phyloP scores from a whole-genome alignment of 1,140 invertebrate species.

The Brachionus calyciflorus region DNA sequence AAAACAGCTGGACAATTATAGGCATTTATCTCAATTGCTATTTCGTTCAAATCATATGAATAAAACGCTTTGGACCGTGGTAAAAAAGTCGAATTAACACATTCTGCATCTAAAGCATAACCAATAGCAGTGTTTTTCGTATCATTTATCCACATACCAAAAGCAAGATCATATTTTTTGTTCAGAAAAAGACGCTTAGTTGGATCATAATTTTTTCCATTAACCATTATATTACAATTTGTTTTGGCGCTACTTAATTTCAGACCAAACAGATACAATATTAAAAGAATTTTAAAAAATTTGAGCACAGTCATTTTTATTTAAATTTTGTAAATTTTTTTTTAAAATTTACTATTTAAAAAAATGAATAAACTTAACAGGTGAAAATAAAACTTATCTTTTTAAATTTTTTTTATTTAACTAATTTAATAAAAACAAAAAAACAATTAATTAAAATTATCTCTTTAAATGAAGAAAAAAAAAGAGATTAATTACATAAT shows the following conservation, averaged over 20 bases:
- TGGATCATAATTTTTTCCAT: not conserved
- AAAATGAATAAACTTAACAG: too few species aligned
- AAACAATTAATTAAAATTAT: constrained; percentile 1
- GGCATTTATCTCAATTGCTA: not conserved
- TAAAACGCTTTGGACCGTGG: not conserved
- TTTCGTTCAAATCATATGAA: constrained; percentile 9
- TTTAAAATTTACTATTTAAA: too few species aligned
- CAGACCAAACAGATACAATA: not conserved
- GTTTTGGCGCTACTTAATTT: not conserved
- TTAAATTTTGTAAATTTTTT: too few species aligned
- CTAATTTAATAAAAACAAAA: too few species aligned
- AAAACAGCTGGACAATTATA: not conserved
- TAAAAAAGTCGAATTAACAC: not conserved
- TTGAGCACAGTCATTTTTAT: not conserved
- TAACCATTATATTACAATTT: not conserved
- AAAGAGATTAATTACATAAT: not conserved
- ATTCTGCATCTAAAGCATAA: constrained; percentile 12
- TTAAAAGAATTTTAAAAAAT: not conserved
- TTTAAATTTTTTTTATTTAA: too few species aligned
- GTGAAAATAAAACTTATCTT: too few species aligned
- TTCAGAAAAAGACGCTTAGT: not conserved
- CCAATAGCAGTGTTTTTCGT: not conserved
- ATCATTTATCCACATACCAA: constrained; percentile 4
- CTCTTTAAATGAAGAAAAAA: not conserved
- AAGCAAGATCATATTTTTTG: constrained; percentile 22